A percentile compares a stretch with the other conserved stretches of the same genome.
Evolutionary conservation across 2,888 invertebrate genomes (phyloP).

Genomic region (Drosophila ezoana): DNA sequence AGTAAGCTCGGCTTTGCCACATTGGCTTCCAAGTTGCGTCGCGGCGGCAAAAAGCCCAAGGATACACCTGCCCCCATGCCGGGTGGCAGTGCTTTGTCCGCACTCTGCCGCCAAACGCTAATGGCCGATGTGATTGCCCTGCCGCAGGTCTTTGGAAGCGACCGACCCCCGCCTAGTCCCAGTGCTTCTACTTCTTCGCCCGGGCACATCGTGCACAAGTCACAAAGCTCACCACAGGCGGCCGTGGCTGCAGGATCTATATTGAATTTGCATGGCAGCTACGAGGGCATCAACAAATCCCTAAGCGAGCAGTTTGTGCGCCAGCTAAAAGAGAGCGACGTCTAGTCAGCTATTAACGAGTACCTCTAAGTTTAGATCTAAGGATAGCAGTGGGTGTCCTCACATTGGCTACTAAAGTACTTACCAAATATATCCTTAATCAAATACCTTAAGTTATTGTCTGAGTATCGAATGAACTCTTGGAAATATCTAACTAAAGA

Average conservation of each 20-base stretch:
- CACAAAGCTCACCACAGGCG: conserved; percentile 83
- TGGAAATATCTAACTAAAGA: too few species aligned
- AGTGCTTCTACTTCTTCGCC: conserved; percentile 14
- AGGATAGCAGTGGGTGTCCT: conserved; percentile 10
- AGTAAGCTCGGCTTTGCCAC: conserved; percentile 86
- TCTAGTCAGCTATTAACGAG: conserved; percentile 68
- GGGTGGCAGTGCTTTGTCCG: conserved; percentile 88
- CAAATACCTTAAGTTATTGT: not conserved
- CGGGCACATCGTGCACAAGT: conserved; percentile 74
- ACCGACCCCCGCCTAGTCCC: conserved; percentile 59
- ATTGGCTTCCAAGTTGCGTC: conserved; percentile 87
- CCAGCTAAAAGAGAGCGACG: conserved; percentile 82
- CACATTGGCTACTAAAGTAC: conserved; percentile 10
- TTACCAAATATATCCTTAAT: conserved; percentile 5
- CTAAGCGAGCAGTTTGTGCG: conserved; percentile 83
- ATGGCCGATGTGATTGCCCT: conserved; percentile 87
- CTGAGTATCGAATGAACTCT: too few species aligned
- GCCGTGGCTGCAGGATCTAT: conserved; percentile 29
- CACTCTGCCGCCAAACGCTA: conserved; percentile 91
- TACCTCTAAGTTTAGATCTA: conserved; percentile 48
- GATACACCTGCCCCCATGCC: conserved; percentile 74
- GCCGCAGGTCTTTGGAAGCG: conserved; percentile 57
- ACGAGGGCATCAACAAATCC: conserved; percentile 82
- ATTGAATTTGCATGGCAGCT: conserved; percentile 26
- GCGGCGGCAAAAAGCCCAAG: conserved; percentile 75